Evolutionary conservation across 2,888 invertebrate genomes (phyloP).

Genomic region (Tinea trinotella): DNA sequence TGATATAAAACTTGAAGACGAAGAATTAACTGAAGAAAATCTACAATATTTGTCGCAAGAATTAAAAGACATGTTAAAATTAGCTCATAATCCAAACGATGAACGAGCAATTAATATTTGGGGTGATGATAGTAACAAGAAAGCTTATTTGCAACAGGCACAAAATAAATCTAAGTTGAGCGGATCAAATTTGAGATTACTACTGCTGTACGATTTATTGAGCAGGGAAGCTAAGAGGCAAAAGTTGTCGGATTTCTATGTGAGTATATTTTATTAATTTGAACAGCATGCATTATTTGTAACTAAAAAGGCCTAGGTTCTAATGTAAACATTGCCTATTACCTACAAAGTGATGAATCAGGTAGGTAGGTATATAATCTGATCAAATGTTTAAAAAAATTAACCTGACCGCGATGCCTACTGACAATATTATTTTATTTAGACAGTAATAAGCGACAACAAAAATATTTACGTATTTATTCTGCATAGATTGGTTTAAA

Average conservation of each 20-base stretch:
- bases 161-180: constrained; percentile 70
- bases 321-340: too few relatives aligned
- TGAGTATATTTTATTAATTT: constrained; percentile 48
- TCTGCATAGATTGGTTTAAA: too few relatives aligned
- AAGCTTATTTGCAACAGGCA: constrained; percentile 36
- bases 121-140: constrained; percentile 37
- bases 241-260: constrained; percentile 73
- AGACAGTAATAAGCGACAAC: too few relatives aligned
- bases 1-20: constrained; percentile 31
- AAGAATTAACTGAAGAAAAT: constrained; percentile 50
- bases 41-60: constrained; percentile 57
- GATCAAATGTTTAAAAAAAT: too few relatives aligned
- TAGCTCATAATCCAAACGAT: constrained; percentile 49
- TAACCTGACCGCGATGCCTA: too few relatives aligned
- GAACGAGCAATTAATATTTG: constrained; percentile 50
- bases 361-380: too few relatives aligned
- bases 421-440: too few relatives aligned
- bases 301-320: too few relatives aligned
- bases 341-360: too few relatives aligned
- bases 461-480: too few relatives aligned
- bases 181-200: constrained; percentile 70
- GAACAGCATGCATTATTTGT: too few relatives aligned
- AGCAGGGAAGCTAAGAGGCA: constrained; percentile 78
- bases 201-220: constrained; percentile 75
- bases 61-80: constrained; percentile 53